Evolutionary conservation across 2,888 invertebrate species (phyloP).

Genomic region (Eupithecia exiguata): DNA sequence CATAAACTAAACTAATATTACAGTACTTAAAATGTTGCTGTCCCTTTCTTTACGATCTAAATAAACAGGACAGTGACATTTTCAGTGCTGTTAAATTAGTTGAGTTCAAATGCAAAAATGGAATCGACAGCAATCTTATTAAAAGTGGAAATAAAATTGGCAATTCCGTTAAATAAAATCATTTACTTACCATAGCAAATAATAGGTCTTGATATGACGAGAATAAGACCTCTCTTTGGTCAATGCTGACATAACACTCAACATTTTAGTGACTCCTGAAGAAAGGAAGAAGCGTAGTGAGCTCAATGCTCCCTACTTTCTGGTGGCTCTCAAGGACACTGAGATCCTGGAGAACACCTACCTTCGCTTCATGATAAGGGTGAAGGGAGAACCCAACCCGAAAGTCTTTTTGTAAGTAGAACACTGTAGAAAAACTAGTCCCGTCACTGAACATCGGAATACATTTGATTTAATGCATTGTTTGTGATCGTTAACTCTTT

Average conservation of each 20-base stretch:
- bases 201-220: conserved; percentile 14
- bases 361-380: conserved; percentile 94
- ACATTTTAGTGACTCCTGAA: conserved; percentile 86
- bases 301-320: conserved; percentile 91
- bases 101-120: neutral
- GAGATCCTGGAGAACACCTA: conserved; percentile 94
- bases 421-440: neutral
- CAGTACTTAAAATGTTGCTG: neutral
- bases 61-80: neutral
- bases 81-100: neutral
- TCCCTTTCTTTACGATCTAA: neutral
- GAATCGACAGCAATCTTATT: neutral
- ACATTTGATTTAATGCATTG: too few species aligned
- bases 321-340: conserved; percentile 93
- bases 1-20: neutral
- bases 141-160: neutral
- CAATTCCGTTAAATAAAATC: neutral
- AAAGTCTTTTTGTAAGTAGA: conserved; percentile 93
- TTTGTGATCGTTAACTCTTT: too few species aligned
- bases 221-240: conserved; percentile 12
- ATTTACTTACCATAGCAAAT: neutral
- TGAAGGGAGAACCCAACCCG: conserved; percentile 94
- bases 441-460: neutral
- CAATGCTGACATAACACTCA: conserved; percentile 10
- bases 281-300: conserved; percentile 87